Evolutionary conservation across 2,797 vertebrate species (phyloP), one percentile per base, ranked within the genome.

Genomic region (Cossypha heuglini): DNA sequence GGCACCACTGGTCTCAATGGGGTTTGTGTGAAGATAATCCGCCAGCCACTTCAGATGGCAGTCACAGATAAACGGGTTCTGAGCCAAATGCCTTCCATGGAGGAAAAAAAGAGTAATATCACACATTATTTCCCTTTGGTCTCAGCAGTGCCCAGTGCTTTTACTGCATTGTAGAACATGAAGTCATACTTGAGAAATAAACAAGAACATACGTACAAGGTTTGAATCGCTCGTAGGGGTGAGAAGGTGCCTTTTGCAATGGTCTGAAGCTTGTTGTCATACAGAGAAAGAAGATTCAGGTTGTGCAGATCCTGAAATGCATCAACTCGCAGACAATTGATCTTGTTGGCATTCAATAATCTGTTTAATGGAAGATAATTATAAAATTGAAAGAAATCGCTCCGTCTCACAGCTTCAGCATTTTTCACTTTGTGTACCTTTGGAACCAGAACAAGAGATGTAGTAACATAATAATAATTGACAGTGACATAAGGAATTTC

Each of bases 31-130:
- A 63, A 99, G 99, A 98, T 99, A 99, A 98, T 99, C 99, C 62
- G 99, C 99, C 96, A 99, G 98, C 99, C 99, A 99, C 98, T 99
- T 99, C 98, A 99, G 98, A 98, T 99, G 99, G 97, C 99, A 99
- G 98, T 99, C 99, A 96, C 99, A 99, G 98, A 99, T 99, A 97
- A 99, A 99, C 1, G 99, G 99, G 97, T 99, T 99, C 98, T 99
- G 99, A 96, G 99, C 99, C 97, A 99, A 98, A 97, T 99, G 99
- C 97, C 98, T 99, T 98, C 92, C 93, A 94, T 69, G 95, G 95
- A 97, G 95, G 31, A 69, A 33, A 76, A 97, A 90, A 91, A 84
- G 45, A n/a, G 52, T 29, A 66, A 83, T 96, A 97, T 97, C 93
- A 97, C 63, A 93, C 71, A 83, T 88, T 96, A 95, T 95, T 97